Evolutionary conservation across 2,888 invertebrate genomes (phyloP).

Genomic region (Zelleria hepariella): DNA sequence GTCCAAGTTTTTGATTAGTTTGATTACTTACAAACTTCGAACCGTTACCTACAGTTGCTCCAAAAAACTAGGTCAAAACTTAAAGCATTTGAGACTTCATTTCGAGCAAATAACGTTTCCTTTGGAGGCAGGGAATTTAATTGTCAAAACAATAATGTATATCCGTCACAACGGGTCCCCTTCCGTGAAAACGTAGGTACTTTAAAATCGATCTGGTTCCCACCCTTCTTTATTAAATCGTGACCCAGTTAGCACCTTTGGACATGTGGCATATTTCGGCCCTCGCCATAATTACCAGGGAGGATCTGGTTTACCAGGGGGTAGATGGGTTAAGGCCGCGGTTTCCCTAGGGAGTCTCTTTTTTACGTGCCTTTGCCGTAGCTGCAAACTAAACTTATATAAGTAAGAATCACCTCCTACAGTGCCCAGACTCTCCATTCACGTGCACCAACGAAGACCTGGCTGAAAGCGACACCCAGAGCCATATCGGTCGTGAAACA

Average conservation of each 20-base stretch:
- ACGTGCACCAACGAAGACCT: no score
- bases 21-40: not conserved
- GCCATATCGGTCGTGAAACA: no score
- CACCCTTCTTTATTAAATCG: constrained; percentile 19
- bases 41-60: no score
- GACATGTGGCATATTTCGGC: constrained; percentile 40
- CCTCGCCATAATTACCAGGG: not conserved
- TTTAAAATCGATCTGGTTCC: constrained; percentile 15
- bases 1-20: not conserved
- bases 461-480: no score
- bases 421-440: no score
- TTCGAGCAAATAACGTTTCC: not conserved
- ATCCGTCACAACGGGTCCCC: not conserved
- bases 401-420: no score
- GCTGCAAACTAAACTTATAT: no score
- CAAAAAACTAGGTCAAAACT: not conserved
- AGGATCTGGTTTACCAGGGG: not conserved
- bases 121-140: not conserved
- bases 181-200: not conserved
- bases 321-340: not conserved
- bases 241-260: constrained; percentile 33
- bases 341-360: not conserved
- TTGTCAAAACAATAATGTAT: constrained; percentile 8
- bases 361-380: not conserved
- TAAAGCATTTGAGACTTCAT: not conserved